These are phyloP conservation scores for Oligia latruncula DNA, from an alignment of 2,888 invertebrate species.

Conservation along the genomic window DNA sequence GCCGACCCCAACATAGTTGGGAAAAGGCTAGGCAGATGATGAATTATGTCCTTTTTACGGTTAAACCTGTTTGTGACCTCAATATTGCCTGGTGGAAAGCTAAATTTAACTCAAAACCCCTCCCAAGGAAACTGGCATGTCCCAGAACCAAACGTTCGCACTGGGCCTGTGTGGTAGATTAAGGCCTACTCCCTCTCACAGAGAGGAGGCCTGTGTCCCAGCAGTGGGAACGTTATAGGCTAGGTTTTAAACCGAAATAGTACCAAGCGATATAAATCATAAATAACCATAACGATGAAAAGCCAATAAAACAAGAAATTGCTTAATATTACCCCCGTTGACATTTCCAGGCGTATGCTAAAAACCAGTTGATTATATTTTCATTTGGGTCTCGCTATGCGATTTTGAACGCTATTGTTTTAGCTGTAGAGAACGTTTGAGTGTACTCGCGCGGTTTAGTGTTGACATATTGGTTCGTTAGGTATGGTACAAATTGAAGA, in stretches of 20 bases:
- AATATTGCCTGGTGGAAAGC: no score
- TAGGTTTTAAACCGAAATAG: background rate
- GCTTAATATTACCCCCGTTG: slow-evolving; percentile 49
- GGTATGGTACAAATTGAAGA: slow-evolving; percentile 13
- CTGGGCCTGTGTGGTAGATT: no score
- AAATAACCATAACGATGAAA: slow-evolving; percentile 48
- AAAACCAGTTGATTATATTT: slow-evolving; percentile 47
- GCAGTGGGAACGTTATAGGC: no score
- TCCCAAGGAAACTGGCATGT: no score
- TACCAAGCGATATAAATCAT: background rate
- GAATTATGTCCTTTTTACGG: no score
- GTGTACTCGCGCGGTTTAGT: slow-evolving; percentile 7
- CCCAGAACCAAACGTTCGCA: no score
- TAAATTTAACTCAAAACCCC: no score
- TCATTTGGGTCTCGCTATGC: slow-evolving; percentile 22
- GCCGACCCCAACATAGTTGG: no score
- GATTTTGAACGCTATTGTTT: slow-evolving; percentile 36
- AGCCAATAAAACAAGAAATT: slow-evolving; percentile 50
- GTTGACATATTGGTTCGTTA: slow-evolving; percentile 49
- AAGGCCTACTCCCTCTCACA: no score
- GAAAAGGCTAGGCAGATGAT: no score
- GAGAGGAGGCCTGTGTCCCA: no score
- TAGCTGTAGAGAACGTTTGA: slow-evolving; percentile 9
- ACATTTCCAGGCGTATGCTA: slow-evolving; percentile 51
- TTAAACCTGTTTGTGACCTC: no score